Conservation (phyloP, 2,113 vertebrate genomes). For the Brevimyrus niger region DNA sequence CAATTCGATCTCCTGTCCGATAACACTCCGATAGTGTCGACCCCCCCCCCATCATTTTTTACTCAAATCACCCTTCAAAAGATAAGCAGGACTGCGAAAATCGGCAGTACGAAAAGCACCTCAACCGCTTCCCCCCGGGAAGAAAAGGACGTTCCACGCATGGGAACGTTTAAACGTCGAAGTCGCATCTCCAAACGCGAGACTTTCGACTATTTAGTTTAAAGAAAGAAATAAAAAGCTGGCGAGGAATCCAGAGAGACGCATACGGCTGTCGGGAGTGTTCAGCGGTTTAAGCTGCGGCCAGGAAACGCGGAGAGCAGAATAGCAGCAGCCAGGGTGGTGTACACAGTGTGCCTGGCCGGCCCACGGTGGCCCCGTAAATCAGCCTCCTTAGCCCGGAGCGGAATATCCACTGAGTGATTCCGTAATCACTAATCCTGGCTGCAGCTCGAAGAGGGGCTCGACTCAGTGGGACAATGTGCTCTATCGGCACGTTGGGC, state of each 20-base stretch:
- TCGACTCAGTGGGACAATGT: background rate
- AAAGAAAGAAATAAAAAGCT: background rate
- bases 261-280: background rate
- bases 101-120: background rate
- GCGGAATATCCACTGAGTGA: background rate
- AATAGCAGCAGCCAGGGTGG: background rate
- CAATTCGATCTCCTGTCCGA: background rate
- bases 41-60: background rate
- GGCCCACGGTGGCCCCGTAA: background rate
- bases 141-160: too few relatives aligned
- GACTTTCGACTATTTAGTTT: background rate
- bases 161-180: background rate
- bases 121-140: background rate
- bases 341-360: background rate
- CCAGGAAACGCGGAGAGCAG: background rate
- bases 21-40: background rate
- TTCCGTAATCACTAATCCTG: background rate
- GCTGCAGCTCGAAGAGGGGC: background rate
- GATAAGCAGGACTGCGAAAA: background rate
- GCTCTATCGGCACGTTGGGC: background rate
- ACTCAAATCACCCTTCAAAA: background rate
- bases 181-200: background rate
- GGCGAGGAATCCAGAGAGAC: background rate
- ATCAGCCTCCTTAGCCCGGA: background rate
- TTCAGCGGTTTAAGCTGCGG: background rate